Evolutionary conservation across 2,888 invertebrate species (phyloP).

Genomic region (Abscondita cerata): DNA sequence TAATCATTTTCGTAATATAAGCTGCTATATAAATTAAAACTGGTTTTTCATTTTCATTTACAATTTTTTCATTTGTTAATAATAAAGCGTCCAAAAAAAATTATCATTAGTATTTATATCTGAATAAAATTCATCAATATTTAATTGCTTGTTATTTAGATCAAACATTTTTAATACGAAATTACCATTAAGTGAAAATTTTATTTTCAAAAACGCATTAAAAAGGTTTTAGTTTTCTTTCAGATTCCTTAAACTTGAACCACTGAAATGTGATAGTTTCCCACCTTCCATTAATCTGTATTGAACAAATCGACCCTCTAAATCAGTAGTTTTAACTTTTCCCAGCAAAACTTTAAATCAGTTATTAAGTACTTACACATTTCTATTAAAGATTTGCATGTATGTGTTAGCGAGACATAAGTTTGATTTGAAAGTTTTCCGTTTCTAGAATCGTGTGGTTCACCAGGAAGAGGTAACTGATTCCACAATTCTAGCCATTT

Average conservation of each 20-base stretch:
- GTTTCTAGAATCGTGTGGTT: neutral
- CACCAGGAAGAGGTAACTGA: constrained; percentile 1
- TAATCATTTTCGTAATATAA: too few species aligned
- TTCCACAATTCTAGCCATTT: constrained; percentile 11
- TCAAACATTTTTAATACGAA: too few species aligned
- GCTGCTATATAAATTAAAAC: too few species aligned
- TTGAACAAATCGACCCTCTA: constrained; percentile 16
- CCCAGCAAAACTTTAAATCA: constrained; percentile 13
- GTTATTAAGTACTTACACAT: constrained; percentile 1
- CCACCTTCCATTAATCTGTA: constrained; percentile 10
- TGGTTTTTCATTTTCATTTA: too few species aligned
- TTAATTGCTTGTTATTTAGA: too few species aligned
- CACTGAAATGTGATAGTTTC: constrained; percentile 6
- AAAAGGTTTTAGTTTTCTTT: too few species aligned
- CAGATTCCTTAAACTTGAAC: neutral
- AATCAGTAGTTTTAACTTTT: constrained; percentile 13
- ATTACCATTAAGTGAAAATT: too few species aligned
- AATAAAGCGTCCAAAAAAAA: too few species aligned
- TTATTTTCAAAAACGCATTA: too few species aligned
- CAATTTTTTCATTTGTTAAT: too few species aligned
- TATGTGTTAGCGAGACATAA: constrained; percentile 2
- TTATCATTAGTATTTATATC: too few species aligned
- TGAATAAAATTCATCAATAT: too few species aligned
- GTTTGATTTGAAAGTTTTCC: constrained; percentile 13
- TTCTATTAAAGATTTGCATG: constrained; percentile 4